Conservation (phyloP, 1,140 invertebrate genomes). For the Octopus sinensis region DNA sequence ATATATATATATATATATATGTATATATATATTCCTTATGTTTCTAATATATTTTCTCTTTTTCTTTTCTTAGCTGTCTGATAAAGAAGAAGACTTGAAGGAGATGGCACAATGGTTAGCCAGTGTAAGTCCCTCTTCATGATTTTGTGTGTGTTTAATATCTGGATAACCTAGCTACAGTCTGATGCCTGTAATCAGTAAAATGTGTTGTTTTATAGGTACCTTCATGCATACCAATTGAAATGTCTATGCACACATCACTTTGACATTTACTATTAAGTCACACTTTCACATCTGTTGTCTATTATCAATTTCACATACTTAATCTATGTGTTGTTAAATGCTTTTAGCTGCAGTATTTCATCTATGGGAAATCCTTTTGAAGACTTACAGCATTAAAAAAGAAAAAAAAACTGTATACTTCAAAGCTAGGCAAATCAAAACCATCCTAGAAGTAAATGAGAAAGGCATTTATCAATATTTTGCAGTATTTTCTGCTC, state of each 20-base stretch:
- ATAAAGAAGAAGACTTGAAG: conserved; percentile 83
- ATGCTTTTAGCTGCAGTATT: too few relatives aligned
- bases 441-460: too few relatives aligned
- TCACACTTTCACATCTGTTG: neutral
- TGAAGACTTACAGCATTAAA: too few relatives aligned
- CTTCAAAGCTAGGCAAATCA: too few relatives aligned
- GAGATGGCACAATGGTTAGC: conserved; percentile 90
- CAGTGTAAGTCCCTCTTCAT: conserved; percentile 52
- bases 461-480: too few relatives aligned
- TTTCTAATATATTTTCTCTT: neutral
- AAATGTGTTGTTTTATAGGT: neutral
- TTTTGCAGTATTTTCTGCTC: too few relatives aligned
- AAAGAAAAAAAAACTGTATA: too few relatives aligned
- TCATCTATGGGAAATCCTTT: too few relatives aligned
- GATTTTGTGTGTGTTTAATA: neutral
- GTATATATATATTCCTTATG: too few relatives aligned
- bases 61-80: conserved; percentile 64
- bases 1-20: too few relatives aligned
- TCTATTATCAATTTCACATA: neutral
- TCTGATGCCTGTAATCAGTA: neutral
- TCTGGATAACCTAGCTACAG: neutral
- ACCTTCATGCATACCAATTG: too few relatives aligned
- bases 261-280: neutral
- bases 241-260: neutral
- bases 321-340: too few relatives aligned